These are phyloP conservation scores for Phalloptychus januarius DNA, from an alignment of 2,797 vertebrate genomes.

Conservation along the genomic window DNA sequence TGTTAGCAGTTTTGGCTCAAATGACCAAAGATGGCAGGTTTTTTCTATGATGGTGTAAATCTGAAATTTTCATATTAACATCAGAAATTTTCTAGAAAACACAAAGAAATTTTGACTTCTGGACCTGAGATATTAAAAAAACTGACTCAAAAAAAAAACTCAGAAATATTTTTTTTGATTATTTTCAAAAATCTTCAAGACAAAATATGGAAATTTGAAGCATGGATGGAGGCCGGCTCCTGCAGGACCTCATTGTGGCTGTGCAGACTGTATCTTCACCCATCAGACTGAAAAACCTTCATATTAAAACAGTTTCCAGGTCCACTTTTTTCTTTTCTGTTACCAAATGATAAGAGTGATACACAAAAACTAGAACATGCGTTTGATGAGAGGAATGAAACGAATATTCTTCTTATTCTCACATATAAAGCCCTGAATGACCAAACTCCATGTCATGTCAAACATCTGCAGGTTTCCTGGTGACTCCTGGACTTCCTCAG, in stretches of 20 bases:
- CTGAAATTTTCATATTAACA: no score
- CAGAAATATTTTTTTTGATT: no score
- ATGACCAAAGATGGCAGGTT: background rate
- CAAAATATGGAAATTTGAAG: no score
- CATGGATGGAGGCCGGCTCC: background rate
- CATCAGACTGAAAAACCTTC: background rate
- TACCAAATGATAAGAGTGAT: background rate
- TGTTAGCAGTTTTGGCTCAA: background rate
- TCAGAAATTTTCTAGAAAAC: no score
- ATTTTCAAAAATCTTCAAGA: no score
- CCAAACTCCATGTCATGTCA: background rate
- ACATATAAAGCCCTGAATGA: background rate
- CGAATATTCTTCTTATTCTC: background rate
- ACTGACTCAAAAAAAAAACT: no score
- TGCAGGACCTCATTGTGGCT: background rate
- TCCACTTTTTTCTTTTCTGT: background rate
- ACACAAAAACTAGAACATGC: background rate
- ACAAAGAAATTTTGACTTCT: background rate
- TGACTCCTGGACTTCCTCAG: background rate
- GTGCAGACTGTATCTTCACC: background rate
- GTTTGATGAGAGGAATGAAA: background rate
- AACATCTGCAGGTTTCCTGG: background rate
- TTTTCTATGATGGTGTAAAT: background rate
- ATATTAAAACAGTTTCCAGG: background rate
- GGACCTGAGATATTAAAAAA: no score